These are phyloP conservation scores for Grammomys dolichurus DNA, from an alignment of 2,113 vertebrate species.

Conservation along the genomic window DNA sequence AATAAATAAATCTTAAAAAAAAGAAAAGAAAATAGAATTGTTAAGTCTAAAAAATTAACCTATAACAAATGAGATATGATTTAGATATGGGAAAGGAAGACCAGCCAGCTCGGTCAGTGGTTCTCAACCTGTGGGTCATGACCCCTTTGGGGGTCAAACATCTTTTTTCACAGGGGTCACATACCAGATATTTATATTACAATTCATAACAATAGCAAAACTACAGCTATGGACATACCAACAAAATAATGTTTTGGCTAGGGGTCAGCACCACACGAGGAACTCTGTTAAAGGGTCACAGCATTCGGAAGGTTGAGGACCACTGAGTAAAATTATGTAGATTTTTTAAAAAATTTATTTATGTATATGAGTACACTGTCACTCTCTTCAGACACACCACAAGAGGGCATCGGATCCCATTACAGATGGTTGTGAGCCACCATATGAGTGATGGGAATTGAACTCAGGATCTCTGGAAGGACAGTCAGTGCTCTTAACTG, in stretches of 20 bases:
- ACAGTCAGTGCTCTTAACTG: no score
- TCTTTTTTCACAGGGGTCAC: neutral
- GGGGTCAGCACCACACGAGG: neutral
- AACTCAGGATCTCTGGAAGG: no score
- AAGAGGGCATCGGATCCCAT: no score
- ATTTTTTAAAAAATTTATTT: neutral
- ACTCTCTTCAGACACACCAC: no score
- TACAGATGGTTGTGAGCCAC: no score
- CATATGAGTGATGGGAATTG: no score
- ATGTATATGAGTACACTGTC: no score
- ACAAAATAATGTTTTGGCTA: neutral
- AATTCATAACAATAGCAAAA: neutral
- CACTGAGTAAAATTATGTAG: neutral
- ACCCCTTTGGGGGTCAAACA: neutral
- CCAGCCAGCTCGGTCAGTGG: neutral
- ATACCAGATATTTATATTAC: neutral
- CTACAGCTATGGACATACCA: neutral
- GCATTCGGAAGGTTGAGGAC: neutral
- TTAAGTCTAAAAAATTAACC: neutral
- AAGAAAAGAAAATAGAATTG: neutral
- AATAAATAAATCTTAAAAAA: no score
- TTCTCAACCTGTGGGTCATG: neutral
- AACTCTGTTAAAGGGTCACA: neutral
- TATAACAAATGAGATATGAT: neutral
- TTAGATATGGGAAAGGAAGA: neutral